phyloP scores from a whole-genome alignment of 1,140 invertebrate genomes.

The Rhynchophorus ferrugineus region DNA sequence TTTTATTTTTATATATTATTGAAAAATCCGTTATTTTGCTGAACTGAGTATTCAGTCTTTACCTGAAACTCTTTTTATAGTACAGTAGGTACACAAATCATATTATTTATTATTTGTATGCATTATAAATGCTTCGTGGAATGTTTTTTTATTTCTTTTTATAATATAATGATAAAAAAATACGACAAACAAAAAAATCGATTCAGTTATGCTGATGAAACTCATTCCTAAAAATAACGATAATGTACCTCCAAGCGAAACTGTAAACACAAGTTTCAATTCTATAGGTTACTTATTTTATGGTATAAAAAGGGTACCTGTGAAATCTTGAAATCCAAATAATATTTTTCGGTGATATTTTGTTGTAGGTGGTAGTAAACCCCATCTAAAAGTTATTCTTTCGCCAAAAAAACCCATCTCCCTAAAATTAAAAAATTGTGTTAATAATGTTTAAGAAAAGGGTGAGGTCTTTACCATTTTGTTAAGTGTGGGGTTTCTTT shows the following conservation, averaged over 20 bases:
- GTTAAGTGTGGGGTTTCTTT: conserved; percentile 47
- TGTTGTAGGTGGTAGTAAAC: conserved; percentile 41
- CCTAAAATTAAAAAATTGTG: conserved; percentile 20
- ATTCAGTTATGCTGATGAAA: conserved; percentile 45
- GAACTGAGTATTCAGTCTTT: too few species aligned
- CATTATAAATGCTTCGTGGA: too few species aligned
- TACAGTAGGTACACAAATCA: too few species aligned
- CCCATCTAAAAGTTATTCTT: conserved; percentile 34
- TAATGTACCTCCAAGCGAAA: conserved; percentile 46
- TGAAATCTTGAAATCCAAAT: conserved; percentile 50
- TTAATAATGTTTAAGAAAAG: neutral
- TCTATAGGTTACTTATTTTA: neutral
- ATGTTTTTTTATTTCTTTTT: too few species aligned
- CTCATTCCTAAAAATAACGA: conserved; percentile 47
- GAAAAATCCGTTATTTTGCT: too few species aligned
- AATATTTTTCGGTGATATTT: conserved; percentile 48
- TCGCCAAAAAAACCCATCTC: conserved; percentile 31
- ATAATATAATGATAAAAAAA: too few species aligned
- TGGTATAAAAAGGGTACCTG: conserved; percentile 36
- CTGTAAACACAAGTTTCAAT: conserved; percentile 32
- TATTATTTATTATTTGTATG: too few species aligned
- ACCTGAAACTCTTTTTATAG: too few species aligned
- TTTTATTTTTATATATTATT: too few species aligned
- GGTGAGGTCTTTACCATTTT: conserved; percentile 29
- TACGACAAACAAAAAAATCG: conserved; percentile 34